Percentiles rank a stretch among this genome's conserved stretches.
Evolutionary conservation across 2,113 vertebrate species (phyloP).

Genomic region (Odontophorus gujanensis): DNA sequence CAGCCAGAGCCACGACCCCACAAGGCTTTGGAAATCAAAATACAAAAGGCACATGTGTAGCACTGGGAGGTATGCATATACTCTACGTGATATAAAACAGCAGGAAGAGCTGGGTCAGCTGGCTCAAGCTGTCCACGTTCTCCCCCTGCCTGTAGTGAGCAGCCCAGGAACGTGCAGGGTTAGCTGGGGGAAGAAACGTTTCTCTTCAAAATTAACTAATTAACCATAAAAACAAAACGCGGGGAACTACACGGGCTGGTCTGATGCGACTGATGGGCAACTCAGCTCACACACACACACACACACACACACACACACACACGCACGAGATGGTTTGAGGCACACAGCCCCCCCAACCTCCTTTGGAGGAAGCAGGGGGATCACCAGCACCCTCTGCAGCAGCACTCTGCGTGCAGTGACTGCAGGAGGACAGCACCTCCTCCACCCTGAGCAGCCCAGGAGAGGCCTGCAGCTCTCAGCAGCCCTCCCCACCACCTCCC

Average conservation of each 20-base stretch:
- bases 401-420: not conserved
- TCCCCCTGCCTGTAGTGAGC: constrained; percentile 8
- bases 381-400: not conserved
- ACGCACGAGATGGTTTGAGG: not conserved
- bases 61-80: not conserved
- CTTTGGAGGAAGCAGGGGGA: not conserved
- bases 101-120: constrained; percentile 14
- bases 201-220: not conserved
- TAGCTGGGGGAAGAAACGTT: not conserved
- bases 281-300: not conserved
- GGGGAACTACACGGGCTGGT: not conserved
- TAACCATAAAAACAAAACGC: not conserved
- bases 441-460: not conserved
- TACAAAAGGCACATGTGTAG: not conserved
- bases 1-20: not conserved
- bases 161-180: not conserved
- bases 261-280: not conserved
- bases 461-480: not conserved
- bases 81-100: not conserved
- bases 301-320: not conserved
- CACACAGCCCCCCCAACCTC: not conserved
- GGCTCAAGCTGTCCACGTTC: constrained; percentile 5
- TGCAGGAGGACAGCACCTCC: not conserved
- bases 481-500: not conserved
- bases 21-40: not conserved